These are phyloP conservation scores for Octodonta nipae DNA, from an alignment of 2,888 invertebrate species.

Conservation along the genomic window DNA sequence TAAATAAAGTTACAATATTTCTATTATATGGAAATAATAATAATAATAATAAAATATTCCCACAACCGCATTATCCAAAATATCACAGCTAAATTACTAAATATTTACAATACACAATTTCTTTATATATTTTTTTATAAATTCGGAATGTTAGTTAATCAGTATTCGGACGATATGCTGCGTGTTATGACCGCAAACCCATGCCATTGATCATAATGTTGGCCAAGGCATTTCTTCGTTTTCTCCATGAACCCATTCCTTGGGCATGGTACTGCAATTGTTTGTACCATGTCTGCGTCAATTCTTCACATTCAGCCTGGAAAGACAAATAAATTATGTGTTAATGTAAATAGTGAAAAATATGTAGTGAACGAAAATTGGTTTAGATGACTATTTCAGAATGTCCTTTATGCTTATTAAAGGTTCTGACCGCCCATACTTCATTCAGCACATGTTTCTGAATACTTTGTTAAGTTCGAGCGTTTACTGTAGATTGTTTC, in stretches of 20 bases:
- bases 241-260: slow-evolving; percentile 85
- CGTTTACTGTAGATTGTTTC: too few species aligned
- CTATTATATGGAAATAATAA: too few species aligned
- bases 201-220: slow-evolving; percentile 93
- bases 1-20: slow-evolving; percentile 8
- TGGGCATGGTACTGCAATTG: slow-evolving; percentile 83
- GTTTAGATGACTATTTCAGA: too few species aligned
- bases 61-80: slow-evolving; percentile 24
- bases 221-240: slow-evolving; percentile 82
- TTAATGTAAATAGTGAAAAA: slow-evolving; percentile 7
- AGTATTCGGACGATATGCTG: background rate
- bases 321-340: slow-evolving; percentile 21
- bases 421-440: too few species aligned
- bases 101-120: slow-evolving; percentile 23
- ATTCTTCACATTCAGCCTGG: slow-evolving; percentile 79
- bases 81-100: slow-evolving; percentile 40
- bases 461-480: too few species aligned
- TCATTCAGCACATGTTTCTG: too few species aligned
- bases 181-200: slow-evolving; percentile 35
- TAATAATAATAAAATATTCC: slow-evolving; percentile 13
- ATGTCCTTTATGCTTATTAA: too few species aligned
- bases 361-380: too few species aligned
- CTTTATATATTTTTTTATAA: slow-evolving; percentile 4
- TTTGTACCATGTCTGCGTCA: slow-evolving; percentile 80
- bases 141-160: slow-evolving; percentile 5